Conservation (phyloP, 1,140 invertebrate species). For the Drosophila tropicalis region DNA sequence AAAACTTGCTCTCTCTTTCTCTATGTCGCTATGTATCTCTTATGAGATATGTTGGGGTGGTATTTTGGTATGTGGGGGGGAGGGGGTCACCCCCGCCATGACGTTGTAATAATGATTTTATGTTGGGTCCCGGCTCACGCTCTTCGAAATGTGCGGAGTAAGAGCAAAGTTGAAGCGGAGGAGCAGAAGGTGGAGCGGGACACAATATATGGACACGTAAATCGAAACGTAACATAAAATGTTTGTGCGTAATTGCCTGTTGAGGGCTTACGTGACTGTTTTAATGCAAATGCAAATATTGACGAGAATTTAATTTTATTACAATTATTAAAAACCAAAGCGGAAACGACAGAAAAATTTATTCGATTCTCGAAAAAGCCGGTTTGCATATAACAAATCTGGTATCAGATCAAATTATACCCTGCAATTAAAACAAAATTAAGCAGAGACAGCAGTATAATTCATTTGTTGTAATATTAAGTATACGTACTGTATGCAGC, state of each 20-base stretch:
- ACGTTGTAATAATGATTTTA: not conserved
- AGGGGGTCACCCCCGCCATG: not conserved
- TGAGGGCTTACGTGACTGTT: constrained; percentile 13
- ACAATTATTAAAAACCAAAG: not conserved
- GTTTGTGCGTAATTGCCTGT: constrained; percentile 7
- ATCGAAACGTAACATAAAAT: not conserved
- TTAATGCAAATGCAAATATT: constrained; percentile 4
- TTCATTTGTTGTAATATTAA: too few relatives aligned
- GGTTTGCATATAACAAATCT: not conserved
- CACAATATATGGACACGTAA: constrained; percentile 4
- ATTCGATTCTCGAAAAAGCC: not conserved
- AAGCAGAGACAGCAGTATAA: too few relatives aligned
- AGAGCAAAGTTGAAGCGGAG: constrained; percentile 9
- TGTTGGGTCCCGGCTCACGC: not conserved
- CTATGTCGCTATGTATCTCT: not conserved
- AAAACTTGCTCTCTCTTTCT: not conserved
- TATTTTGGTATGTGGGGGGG: not conserved
- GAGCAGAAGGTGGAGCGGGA: not conserved
- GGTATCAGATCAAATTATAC: not conserved
- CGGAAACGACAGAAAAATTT: constrained; percentile 4
- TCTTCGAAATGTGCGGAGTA: not conserved
- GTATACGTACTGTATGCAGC: too few relatives aligned
- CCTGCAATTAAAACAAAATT: not conserved
- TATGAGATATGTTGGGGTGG: not conserved
- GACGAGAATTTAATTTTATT: not conserved